Base-by-base conservation (phyloP, 2,888 invertebrate genomes). In the Hermaeophaga mercurialis region DNA sequence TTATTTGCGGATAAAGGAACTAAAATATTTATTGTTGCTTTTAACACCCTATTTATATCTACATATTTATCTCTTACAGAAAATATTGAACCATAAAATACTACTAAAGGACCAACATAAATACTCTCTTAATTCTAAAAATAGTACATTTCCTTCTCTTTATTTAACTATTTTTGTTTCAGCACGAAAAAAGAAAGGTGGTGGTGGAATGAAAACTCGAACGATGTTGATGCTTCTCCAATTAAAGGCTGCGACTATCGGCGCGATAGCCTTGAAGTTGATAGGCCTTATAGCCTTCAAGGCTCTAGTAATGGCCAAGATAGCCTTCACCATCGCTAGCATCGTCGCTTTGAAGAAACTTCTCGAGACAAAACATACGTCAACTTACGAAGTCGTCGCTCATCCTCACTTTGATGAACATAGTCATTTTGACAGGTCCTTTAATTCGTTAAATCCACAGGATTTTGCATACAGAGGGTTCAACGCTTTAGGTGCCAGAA, bases 271-370 rank as follows among this genome's bases (percentile, higher is more conserved):
- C 70, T 83, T 92, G 55, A 92, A 88, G 66, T 83, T 81, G 66
- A 84, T 92, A 69, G 91, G 90, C 50, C 81, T 92, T 61, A 82
- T 91, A 39, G 90, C 91, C 34, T 84, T 92, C 82, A 92, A 93
- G 82, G 92, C 92, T 60, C 82, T 93, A 66, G 79, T 91, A 71
- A 83, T 92, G 66, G 91, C 90, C 69, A 93, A 93, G 81, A 85
- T 92, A 59, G 91, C 92, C 2, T 81, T 93, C 15, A 80, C 91
- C 52, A 84, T 92, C 62, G 86, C 90, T 47, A 85, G 84, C 56
- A 82, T 91, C 58, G 84, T 92, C 58, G 87, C 83, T 2, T 76
- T 88, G 57, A 87, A 87, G 79, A 92, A 92, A 72, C 81, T 92
- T 3, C 78, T 91, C 41, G 86, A 85, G 46, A 83, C 85, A 43